Evolutionary conservation across 2,113 vertebrate genomes (phyloP).

Genomic region (Cyphomyrus discorhynchus): DNA sequence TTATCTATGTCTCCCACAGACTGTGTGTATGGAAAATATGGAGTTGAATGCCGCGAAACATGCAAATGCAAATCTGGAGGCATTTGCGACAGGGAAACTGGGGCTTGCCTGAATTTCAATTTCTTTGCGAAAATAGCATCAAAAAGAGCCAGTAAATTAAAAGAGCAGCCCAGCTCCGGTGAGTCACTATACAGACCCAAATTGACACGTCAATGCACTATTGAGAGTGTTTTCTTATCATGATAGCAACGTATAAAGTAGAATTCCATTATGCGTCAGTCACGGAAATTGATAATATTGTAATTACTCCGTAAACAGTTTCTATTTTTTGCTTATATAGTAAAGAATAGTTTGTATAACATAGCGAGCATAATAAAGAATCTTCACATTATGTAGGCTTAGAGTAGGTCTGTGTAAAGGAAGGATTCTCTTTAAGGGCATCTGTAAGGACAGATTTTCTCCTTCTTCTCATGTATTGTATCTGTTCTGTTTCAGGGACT

Average conservation of each 20-base stretch:
- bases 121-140: constrained; percentile 73
- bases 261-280: background rate
- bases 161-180: constrained; percentile 66
- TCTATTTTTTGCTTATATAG: background rate
- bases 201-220: background rate
- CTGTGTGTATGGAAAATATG: constrained; percentile 85
- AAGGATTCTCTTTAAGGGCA: background rate
- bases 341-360: background rate
- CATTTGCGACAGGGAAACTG: constrained; percentile 86
- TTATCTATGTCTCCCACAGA: constrained; percentile 56
- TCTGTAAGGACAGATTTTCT: background rate
- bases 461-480: background rate
- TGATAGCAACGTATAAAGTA: background rate
- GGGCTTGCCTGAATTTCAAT: constrained; percentile 79
- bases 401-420: background rate
- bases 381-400: background rate
- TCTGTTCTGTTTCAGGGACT: constrained; percentile 39
- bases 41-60: constrained; percentile 79
- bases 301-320: background rate
- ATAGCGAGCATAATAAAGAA: background rate
- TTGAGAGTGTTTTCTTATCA: background rate
- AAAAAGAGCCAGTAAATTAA: constrained; percentile 58
- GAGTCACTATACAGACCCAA: constrained; percentile 29
- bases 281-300: background rate
- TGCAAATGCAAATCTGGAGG: constrained; percentile 81